Conservation (phyloP, 2,113 vertebrate genomes). For the Excalfactoria chinensis region DNA sequence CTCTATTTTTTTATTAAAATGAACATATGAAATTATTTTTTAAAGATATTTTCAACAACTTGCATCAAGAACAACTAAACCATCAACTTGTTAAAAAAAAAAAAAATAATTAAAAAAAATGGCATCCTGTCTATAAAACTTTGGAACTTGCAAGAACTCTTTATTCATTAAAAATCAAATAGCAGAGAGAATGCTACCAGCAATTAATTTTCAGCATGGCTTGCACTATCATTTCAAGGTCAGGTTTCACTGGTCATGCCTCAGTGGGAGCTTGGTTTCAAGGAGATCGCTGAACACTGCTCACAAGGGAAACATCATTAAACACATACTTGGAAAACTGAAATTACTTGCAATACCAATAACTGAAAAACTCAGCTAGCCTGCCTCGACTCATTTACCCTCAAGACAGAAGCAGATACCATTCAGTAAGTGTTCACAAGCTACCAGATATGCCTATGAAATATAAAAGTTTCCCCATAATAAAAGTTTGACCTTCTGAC, state of each 20-base stretch:
- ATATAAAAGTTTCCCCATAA: background rate
- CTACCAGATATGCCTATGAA: background rate
- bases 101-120: background rate
- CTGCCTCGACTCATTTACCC: background rate
- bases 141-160: background rate
- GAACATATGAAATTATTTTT: slow-evolving; percentile 1
- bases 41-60: background rate
- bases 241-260: slow-evolving; percentile 43
- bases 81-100: background rate
- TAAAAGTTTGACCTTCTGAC: background rate
- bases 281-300: background rate
- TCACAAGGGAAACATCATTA: slow-evolving; percentile 12
- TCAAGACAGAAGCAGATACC: background rate
- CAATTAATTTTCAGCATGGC: background rate
- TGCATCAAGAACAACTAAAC: background rate
- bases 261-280: slow-evolving; percentile 31
- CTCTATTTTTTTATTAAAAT: background rate
- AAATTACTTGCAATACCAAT: slow-evolving; percentile 2
- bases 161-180: slow-evolving; percentile 42
- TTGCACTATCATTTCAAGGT: slow-evolving; percentile 55
- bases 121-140: background rate
- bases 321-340: background rate
- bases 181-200: slow-evolving; percentile 10
- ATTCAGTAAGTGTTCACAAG: background rate
- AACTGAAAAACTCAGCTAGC: background rate